Evolutionary conservation across 92 coral and sea anemone genomes (phyloP).

Genomic region (Heliopora coerulea): DNA sequence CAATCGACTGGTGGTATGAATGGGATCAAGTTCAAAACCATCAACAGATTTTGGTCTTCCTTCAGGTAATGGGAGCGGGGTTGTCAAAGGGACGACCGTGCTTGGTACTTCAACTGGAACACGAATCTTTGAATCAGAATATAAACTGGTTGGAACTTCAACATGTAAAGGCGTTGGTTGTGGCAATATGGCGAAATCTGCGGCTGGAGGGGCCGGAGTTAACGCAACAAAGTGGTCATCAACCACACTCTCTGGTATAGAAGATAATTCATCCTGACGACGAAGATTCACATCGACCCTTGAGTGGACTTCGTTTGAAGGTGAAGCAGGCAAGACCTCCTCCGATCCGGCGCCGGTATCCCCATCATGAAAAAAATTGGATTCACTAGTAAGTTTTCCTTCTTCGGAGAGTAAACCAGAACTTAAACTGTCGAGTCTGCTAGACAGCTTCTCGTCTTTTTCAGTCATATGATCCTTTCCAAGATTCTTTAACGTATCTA

Average conservation of each 20-base stretch:
- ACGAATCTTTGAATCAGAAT: neutral
- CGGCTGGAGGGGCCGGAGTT: constrained; percentile 1
- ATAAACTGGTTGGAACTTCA: constrained; percentile 1
- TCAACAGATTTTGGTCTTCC: neutral
- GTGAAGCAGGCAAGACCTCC: constrained; percentile 2
- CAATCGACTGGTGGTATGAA: neutral
- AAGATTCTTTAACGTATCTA: neutral
- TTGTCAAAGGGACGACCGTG: neutral
- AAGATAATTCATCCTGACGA: constrained; percentile 3
- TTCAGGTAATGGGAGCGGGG: no score
- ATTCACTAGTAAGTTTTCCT: constrained; percentile 1
- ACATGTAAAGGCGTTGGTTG: constrained; percentile 23
- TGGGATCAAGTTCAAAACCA: neutral
- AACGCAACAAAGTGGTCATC: constrained; percentile 22
- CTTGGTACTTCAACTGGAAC: no score
- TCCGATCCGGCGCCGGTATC: neutral
- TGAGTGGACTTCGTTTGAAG: neutral
- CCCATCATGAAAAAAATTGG: neutral
- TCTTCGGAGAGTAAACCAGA: constrained; percentile 41
- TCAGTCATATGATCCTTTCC: neutral
- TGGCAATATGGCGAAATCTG: neutral
- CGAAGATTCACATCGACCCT: constrained; percentile 5
- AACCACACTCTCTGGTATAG: constrained; percentile 17
- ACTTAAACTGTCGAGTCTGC: constrained; percentile 19
- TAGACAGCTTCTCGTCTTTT: neutral